Percentiles rank a stretch among this genome's conserved stretches.
These are phyloP conservation scores for Aelia acuminata DNA, from an alignment of 2,888 invertebrate species.

Conservation along the genomic window DNA sequence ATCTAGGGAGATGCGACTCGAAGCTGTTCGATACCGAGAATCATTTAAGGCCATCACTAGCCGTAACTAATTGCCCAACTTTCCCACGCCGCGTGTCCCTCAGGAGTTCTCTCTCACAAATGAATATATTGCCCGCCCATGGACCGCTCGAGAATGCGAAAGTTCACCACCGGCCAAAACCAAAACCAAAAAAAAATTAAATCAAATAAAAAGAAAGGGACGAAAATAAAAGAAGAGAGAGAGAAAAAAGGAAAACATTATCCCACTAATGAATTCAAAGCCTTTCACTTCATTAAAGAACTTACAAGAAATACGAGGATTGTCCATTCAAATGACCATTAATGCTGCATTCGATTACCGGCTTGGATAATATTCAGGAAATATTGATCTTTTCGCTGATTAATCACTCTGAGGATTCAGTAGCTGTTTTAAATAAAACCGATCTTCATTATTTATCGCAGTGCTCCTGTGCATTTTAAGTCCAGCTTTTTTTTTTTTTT, in stretches of 20 bases:
- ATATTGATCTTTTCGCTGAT: slow-evolving; percentile 36
- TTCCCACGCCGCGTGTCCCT: slow-evolving; percentile 12
- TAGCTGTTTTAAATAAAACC: slow-evolving; percentile 26
- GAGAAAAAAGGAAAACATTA: background rate
- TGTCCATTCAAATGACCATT: slow-evolving; percentile 46
- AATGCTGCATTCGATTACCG: slow-evolving; percentile 41
- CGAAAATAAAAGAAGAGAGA: background rate
- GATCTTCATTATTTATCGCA: background rate
- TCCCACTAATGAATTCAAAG: slow-evolving; percentile 41
- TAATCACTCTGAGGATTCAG: slow-evolving; percentile 6
- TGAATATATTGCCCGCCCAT: background rate
- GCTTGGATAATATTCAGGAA: slow-evolving; percentile 17
- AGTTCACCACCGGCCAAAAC: slow-evolving; percentile 5
- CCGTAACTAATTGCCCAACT: slow-evolving; percentile 29
- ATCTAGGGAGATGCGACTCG: background rate
- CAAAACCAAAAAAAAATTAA: background rate
- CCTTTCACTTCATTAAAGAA: slow-evolving; percentile 48
- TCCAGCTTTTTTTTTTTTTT: background rate
- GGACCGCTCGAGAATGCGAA: background rate
- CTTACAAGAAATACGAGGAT: slow-evolving; percentile 44
- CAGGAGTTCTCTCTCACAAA: background rate
- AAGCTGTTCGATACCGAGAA: slow-evolving; percentile 36
- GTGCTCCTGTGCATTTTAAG: background rate
- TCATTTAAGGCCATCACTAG: slow-evolving; percentile 13
- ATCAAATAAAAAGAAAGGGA: background rate